These are phyloP conservation scores for Drosophila grimshawi DNA, from an alignment of 1,140 invertebrate genomes.

Conservation along the genomic window DNA sequence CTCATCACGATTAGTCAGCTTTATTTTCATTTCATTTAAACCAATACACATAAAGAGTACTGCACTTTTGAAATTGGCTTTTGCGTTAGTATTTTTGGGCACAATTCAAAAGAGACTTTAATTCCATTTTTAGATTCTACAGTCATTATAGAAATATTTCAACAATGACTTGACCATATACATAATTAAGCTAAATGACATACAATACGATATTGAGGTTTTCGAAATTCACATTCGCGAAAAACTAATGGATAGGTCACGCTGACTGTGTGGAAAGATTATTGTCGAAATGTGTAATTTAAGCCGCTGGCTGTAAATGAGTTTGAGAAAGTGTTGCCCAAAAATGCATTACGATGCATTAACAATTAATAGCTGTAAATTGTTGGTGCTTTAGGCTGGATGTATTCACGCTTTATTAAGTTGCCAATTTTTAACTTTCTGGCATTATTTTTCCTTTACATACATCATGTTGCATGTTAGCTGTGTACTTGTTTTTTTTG, in stretches of 20 bases:
- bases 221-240: not conserved
- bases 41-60: no score
- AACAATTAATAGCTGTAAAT: conserved; percentile 72
- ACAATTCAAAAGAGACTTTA: no score
- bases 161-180: no score
- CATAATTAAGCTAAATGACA: no score
- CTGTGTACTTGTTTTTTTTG: conserved; percentile 29
- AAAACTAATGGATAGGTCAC: conserved; percentile 26
- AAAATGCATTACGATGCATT: conserved; percentile 74
- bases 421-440: conserved; percentile 18
- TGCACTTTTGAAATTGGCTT: no score
- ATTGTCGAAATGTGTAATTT: conserved; percentile 16
- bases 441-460: conserved; percentile 4
- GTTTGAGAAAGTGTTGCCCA: conserved; percentile 65
- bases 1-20: no score
- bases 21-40: no score
- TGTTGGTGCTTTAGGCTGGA: conserved; percentile 5
- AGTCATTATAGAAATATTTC: no score
- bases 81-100: no score
- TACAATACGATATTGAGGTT: no score
- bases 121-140: no score
- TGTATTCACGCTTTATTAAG: conserved; percentile 40
- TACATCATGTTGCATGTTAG: conserved; percentile 23
- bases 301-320: no score
- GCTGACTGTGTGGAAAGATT: conserved; percentile 27